phyloP scores from a whole-genome alignment of 2,797 vertebrate species.

The Galaxias olidus region DNA sequence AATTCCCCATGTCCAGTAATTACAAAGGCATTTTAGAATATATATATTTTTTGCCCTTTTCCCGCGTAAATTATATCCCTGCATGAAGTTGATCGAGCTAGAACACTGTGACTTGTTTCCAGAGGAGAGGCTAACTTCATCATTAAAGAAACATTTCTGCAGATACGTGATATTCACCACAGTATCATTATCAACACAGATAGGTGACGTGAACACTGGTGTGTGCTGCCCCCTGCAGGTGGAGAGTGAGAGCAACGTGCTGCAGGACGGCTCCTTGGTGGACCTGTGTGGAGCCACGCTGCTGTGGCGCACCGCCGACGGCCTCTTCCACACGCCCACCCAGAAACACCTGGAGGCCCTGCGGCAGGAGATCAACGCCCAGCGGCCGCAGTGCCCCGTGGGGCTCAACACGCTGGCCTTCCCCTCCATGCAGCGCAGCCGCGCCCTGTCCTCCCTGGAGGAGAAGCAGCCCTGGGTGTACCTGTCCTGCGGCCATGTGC shows the following conservation, averaged over 20 bases:
- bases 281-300: conserved; percentile 96
- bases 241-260: conserved; percentile 92
- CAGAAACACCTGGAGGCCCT: conserved; percentile 98
- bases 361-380: conserved; percentile 96
- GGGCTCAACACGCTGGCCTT: conserved; percentile 97
- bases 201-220: neutral
- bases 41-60: too few species aligned
- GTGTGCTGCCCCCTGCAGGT: conserved; percentile 74
- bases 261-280: conserved; percentile 94
- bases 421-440: conserved; percentile 94
- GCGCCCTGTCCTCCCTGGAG: conserved; percentile 89
- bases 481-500: conserved; percentile 92
- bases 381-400: conserved; percentile 94
- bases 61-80: too few species aligned
- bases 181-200: neutral
- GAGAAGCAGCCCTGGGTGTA: conserved; percentile 98
- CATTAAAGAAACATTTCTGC: too few species aligned
- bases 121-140: too few species aligned
- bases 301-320: conserved; percentile 95
- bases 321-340: conserved; percentile 92
- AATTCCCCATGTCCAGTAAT: too few species aligned
- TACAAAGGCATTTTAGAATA: too few species aligned
- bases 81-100: too few species aligned
- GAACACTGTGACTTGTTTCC: too few species aligned
- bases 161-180: too few species aligned